Conservation (phyloP, 2,113 vertebrate genomes). For the Oenanthe melanoleuca region DNA sequence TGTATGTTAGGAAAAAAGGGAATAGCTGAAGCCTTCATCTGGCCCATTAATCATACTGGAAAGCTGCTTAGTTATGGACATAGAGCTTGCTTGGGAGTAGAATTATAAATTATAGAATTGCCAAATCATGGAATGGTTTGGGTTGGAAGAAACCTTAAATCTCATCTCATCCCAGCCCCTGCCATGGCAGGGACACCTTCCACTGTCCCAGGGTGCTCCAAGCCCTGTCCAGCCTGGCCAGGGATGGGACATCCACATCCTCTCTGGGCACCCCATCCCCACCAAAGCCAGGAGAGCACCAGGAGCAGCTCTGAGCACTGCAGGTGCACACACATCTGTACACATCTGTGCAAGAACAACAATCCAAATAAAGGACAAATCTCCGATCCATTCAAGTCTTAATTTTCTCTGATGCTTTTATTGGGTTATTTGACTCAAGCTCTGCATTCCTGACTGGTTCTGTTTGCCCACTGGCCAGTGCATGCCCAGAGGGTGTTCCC, state of each 20-base stretch:
- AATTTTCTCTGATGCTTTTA: not conserved
- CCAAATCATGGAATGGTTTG: fast-evolving
- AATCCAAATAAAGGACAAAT: not conserved
- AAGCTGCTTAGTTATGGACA: not conserved
- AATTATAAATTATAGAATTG: not conserved
- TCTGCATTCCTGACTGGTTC: not conserved
- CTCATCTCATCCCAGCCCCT: fast-evolving
- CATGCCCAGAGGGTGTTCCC: not conserved
- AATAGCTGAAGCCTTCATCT: not conserved
- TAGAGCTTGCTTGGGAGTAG: not conserved
- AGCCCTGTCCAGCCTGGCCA: not conserved
- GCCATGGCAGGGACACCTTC: not conserved
- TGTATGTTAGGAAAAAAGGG: not conserved
- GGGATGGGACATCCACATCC: not conserved
- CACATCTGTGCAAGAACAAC: not conserved
- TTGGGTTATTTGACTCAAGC: not conserved
- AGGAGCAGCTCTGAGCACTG: not conserved
- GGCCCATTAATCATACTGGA: not conserved
- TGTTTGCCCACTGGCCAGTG: not conserved
- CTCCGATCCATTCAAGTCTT: not conserved
- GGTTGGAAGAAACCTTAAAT: not conserved
- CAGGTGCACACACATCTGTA: not conserved
- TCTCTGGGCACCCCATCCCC: not conserved
- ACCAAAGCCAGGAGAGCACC: not conserved
- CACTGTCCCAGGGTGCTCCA: not conserved